Evolutionary conservation across 92 coral and sea anemone genomes (phyloP).

Genomic region (Palythoa grandis): DNA sequence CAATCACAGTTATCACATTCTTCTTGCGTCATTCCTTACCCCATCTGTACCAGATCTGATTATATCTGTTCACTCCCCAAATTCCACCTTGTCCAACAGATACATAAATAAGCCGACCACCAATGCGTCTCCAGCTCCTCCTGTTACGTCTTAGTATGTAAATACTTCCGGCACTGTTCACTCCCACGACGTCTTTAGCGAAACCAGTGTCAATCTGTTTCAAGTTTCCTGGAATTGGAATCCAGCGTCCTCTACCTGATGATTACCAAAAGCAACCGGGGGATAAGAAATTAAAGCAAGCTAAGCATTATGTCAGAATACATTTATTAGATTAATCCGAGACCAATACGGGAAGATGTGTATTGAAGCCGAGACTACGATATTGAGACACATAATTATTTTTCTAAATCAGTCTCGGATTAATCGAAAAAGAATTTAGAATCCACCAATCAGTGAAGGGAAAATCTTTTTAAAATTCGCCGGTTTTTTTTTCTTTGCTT

Average conservation of each 20-base stretch:
- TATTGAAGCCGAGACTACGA: too few relatives aligned
- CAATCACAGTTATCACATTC: not conserved
- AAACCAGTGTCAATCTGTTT: constrained; percentile 45
- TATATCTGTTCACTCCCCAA: constrained; percentile 41
- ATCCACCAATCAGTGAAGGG: too few relatives aligned
- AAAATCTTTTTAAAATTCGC: too few relatives aligned
- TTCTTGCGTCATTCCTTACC: not conserved
- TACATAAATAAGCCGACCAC: constrained; percentile 20
- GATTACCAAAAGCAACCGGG: not conserved
- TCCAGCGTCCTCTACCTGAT: constrained; percentile 25
- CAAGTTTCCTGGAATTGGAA: constrained; percentile 20
- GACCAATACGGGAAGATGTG: too few relatives aligned
- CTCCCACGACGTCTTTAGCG: constrained; percentile 26
- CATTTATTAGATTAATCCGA: too few relatives aligned
- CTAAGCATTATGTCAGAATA: too few relatives aligned
- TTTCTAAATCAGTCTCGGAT: too few relatives aligned
- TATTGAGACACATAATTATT: too few relatives aligned
- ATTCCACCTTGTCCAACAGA: constrained; percentile 48
- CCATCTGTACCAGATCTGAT: constrained; percentile 16
- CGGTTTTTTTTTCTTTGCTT: too few relatives aligned
- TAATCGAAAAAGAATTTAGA: too few relatives aligned
- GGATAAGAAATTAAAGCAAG: too few relatives aligned
- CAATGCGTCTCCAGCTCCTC: constrained; percentile 14
- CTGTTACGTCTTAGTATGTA: constrained; percentile 39
- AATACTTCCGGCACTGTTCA: constrained; percentile 19